Conservation (phyloP, 2,888 invertebrate species). For the Cylloceria caligata region DNA sequence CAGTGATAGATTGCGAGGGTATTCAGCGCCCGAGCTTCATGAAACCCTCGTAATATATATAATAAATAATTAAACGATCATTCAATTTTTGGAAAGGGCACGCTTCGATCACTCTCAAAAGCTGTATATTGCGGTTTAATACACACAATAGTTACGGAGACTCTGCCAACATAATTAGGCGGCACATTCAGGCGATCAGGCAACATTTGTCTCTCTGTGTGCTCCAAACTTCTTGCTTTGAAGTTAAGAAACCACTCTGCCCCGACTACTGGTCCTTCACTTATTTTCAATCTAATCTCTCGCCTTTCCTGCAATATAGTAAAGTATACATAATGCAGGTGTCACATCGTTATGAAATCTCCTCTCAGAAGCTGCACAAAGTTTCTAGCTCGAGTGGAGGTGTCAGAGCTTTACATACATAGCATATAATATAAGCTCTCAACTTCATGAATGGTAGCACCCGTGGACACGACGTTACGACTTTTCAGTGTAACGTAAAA, state of each 20-base stretch:
- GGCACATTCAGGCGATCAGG: constrained; percentile 12
- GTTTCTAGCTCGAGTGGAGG: constrained; percentile 24
- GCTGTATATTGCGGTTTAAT: neutral
- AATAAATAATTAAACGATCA: neutral
- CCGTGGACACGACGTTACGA: constrained; percentile 2
- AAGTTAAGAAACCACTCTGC: constrained; percentile 12
- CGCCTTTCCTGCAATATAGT: constrained; percentile 2
- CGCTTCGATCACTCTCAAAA: neutral
- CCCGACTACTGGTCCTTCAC: neutral
- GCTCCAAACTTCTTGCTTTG: constrained; percentile 44
- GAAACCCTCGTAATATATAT: neutral
- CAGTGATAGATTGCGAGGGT: too few relatives aligned
- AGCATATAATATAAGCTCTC: constrained; percentile 28
- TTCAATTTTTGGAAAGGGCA: constrained; percentile 1
- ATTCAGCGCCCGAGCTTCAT: too few relatives aligned
- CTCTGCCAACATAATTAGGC: neutral
- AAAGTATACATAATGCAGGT: constrained; percentile 28
- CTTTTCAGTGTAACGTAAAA: neutral
- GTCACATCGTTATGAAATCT: constrained; percentile 49
- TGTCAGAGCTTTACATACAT: constrained; percentile 24
- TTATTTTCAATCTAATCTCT: neutral
- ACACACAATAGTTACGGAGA: neutral
- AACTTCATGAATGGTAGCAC: constrained; percentile 51
- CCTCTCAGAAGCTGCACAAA: constrained; percentile 24
- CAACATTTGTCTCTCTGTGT: constrained; percentile 1